Conservation (phyloP, 2,113 vertebrate genomes). For the Neotragus moschatus region DNA sequence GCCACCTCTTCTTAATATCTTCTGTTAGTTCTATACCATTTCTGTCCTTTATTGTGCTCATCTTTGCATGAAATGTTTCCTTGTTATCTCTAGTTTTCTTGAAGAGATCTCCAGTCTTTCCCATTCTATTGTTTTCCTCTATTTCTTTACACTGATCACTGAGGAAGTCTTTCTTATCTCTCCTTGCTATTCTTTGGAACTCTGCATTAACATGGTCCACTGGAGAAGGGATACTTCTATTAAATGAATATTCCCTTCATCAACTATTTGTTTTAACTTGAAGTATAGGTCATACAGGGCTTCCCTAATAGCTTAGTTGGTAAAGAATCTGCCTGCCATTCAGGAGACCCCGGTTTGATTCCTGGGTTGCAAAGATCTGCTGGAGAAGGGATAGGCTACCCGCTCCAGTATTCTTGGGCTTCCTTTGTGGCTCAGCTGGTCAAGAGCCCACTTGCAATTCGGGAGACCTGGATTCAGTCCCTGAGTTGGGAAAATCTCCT, state of each 20-base stretch:
- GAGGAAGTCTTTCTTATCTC: background rate
- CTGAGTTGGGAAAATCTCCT: background rate
- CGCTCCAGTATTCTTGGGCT: background rate
- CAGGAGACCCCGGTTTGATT: background rate
- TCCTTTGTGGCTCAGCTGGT: background rate
- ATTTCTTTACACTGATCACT: background rate
- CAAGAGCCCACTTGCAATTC: background rate
- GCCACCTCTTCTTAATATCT: background rate
- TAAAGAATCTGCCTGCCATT: background rate
- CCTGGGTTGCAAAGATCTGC: background rate
- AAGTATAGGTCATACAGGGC: background rate
- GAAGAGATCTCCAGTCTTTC: background rate
- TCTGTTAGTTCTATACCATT: background rate
- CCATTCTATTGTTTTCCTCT: background rate
- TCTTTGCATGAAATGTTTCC: background rate
- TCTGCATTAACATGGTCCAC: background rate
- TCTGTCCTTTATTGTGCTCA: background rate
- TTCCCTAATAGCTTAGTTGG: background rate
- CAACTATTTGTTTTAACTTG: background rate
- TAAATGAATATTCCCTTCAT: background rate
- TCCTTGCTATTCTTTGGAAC: background rate
- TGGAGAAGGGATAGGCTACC: background rate
- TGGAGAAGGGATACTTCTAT: background rate
- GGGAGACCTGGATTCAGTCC: background rate
- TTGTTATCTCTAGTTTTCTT: background rate